A percentile compares a stretch with the other conserved stretches of the same genome.
phyloP scores from a whole-genome alignment of 2,113 vertebrate genomes.

The Campylomormyrus tamandua region DNA sequence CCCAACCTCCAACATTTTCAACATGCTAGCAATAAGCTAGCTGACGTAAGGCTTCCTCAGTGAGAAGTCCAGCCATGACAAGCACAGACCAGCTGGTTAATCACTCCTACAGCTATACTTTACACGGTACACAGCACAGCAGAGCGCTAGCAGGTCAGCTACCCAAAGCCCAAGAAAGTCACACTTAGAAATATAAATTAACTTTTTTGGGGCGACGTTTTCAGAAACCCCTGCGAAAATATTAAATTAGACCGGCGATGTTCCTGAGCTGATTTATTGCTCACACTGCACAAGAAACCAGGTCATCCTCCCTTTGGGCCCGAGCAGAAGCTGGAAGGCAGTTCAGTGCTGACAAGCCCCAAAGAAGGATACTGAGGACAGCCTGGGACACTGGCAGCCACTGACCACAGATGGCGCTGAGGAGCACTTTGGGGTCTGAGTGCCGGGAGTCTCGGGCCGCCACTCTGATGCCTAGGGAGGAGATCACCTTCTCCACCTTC shows the following conservation, averaged over 20 bases:
- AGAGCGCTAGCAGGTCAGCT: not conserved
- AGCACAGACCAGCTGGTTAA: not conserved
- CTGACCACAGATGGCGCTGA: conserved; percentile 87
- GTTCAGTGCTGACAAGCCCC: not conserved
- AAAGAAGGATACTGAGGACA: conserved; percentile 82
- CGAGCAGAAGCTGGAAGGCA: not conserved
- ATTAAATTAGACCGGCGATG: not conserved
- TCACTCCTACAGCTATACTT: not conserved
- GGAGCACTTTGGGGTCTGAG: conserved; percentile 83
- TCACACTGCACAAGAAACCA: not conserved
- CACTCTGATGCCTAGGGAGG: conserved; percentile 77
- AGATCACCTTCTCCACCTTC: conserved; percentile 86
- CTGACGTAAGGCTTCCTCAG: not conserved
- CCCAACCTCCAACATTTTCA: not conserved
- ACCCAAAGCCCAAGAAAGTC: not conserved
- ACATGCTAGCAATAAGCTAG: not conserved
- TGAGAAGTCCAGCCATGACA: not conserved
- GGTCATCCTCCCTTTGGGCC: conserved; percentile 2
- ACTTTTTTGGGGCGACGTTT: not conserved
- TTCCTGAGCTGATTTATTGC: not conserved
- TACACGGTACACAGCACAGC: not conserved
- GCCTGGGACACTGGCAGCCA: conserved; percentile 88
- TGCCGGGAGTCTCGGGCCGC: conserved; percentile 76
- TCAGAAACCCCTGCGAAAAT: not conserved
- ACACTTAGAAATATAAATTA: not conserved